Evolutionary conservation across 2,888 invertebrate species (phyloP).

Genomic region (Ectemnius lituratus): DNA sequence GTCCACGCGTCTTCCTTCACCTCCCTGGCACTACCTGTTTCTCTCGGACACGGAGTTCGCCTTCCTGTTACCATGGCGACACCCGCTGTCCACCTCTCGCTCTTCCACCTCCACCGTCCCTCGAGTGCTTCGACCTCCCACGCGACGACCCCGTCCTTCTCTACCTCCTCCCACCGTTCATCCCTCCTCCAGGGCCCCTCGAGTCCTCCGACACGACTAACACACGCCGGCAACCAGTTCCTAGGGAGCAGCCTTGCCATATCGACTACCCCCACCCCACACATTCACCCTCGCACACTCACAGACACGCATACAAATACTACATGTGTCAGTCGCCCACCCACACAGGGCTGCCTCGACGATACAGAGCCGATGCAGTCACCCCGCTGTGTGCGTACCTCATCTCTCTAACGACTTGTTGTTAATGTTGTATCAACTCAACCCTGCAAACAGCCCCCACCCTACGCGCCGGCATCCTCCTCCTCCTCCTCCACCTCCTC

Average conservation of each 20-base stretch:
- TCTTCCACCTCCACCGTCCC: constrained; percentile 48
- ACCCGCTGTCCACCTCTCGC: constrained; percentile 64
- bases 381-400: constrained; percentile 63
- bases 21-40: constrained; percentile 1
- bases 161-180: constrained; percentile 8
- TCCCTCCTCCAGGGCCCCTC: constrained; percentile 11
- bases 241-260: no score
- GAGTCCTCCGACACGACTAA: constrained; percentile 50
- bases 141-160: constrained; percentile 29
- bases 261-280: constrained; percentile 22
- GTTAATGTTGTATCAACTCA: constrained; percentile 73
- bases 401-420: constrained; percentile 75
- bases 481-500: constrained; percentile 1
- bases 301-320: constrained; percentile 17
- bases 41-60: constrained; percentile 41
- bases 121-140: constrained; percentile 31
- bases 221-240: constrained; percentile 7
- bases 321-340: constrained; percentile 40
- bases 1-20: no score
- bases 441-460: constrained; percentile 67
- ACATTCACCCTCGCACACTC: no score
- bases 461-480: not conserved
- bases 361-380: constrained; percentile 41
- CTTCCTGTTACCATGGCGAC: constrained; percentile 74
- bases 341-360: constrained; percentile 43